Conservation (phyloP, 2,113 vertebrate species). For the Oryzias javanicus region DNA sequence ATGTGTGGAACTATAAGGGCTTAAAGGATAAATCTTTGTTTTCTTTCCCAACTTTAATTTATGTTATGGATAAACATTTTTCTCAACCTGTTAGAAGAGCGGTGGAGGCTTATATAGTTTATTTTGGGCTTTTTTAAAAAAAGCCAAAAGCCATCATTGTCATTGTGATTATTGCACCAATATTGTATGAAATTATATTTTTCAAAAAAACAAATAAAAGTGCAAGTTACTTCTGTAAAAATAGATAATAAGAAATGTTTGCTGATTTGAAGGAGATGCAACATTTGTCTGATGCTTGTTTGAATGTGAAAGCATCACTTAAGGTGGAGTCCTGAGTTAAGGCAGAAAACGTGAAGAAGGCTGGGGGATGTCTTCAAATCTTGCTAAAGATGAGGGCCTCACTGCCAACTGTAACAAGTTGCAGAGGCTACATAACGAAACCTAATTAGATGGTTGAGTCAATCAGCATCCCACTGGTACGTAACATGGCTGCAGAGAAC, state of each 20-base stretch:
- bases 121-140: too few relatives aligned
- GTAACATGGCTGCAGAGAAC: conserved; percentile 67
- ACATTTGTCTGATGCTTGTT: background rate
- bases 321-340: background rate
- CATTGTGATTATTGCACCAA: too few relatives aligned
- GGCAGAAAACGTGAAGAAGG: background rate
- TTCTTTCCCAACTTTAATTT: too few relatives aligned
- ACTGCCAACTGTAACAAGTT: conserved; percentile 41
- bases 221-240: background rate
- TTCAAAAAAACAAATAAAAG: too few relatives aligned
- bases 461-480: conserved; percentile 76
- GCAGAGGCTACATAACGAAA: conserved; percentile 58
- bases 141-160: too few relatives aligned
- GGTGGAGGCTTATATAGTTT: too few relatives aligned
- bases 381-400: conserved; percentile 17
- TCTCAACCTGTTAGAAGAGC: too few relatives aligned
- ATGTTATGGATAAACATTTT: too few relatives aligned
- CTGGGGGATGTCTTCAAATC: conserved; percentile 28
- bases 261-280: background rate
- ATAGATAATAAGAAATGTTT: too few relatives aligned
- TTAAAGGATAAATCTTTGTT: too few relatives aligned
- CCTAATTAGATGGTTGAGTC: conserved; percentile 76
- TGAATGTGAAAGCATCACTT: background rate
- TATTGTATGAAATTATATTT: too few relatives aligned
- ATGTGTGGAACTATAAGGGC: too few relatives aligned